Evolutionary conservation across 2,113 vertebrate species (phyloP), one percentile per base, ranked within the genome.

Genomic region (Prionailurus viverrinus): DNA sequence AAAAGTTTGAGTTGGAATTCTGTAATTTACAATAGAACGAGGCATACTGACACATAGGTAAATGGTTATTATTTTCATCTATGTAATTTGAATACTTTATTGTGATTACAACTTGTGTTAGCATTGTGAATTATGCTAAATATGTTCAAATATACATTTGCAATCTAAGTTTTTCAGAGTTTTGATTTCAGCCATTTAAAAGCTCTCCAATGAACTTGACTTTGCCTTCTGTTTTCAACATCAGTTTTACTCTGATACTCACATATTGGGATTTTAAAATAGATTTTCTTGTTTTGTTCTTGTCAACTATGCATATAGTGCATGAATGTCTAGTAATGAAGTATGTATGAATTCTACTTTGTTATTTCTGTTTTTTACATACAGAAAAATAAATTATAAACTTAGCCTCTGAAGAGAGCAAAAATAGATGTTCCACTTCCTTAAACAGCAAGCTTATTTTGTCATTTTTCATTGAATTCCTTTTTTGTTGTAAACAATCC

Each of bases 391-490:
- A 58, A 80, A 91, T 92, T 89, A 69, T 71, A 94, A 95, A 80
- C 7, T 76, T 73, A 36, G 5, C 27, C 23, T 91, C 23, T 53
- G 25, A 76, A 76, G 39, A 88, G 7, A 58, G 1, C 19, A 94
- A 39, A 96, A 96, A 76, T 92, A 81, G 86, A 97, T 79, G 15
- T 63, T 90, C 19, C 76, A 21, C 19, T 91, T 95, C 21, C 21
- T 78, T 89, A 73, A 95, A 87, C 2, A 83, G 13, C 48, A 93
- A 74, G 1, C 2, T 80, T 94, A 90, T 66, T 83, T 89, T 87
- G 21, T 80, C 14, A 80, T 66, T 91, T 48, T 36, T 6, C 31
- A 81, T 5, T 76, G 10, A 85, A n/a, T 92, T 82, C 39, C 25
- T 39, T 68, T 53, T 76, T 71, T 53, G 10, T 45, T 87, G 4